Base-by-base conservation (phyloP, 2,888 invertebrate species). In the Chelonus formosanus region DNA sequence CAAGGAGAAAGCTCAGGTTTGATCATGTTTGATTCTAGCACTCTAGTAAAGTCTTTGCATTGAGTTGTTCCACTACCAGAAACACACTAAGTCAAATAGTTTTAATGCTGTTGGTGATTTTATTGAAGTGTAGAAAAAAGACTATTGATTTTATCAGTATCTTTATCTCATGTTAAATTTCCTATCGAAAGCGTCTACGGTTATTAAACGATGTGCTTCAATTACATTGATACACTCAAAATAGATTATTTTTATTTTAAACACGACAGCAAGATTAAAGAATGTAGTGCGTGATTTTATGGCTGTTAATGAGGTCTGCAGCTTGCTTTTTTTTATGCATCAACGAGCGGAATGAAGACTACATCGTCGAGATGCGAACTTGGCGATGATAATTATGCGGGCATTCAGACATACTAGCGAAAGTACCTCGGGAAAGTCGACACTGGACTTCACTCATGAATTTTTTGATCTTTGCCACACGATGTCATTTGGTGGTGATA, bases 1-100 rank as follows among this genome's bases (percentile, higher is more conserved):
- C 78, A 63, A 76, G 57, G 82, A 80, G 83, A 83, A 82, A 83
- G 82, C 78, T 72, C 64, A 50, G 36, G 40, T 62, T 61, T 61
- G 66, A 56, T 65, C 57, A 67, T 63, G 61, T 61, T 61, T 59
- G 43, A 55, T 36, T 54, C 45, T 48, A 34, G n/a, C 47, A 53
- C 52, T 52, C 52, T 32, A 52, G 44, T 34, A 44, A 43, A 40
- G 52, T 43, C 34, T 61, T 52, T 52, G n/a, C 40, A 52, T 53
- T 53, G 32, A 8, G 20, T 32, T 60, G 32, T 31, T 52, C 48
- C 20, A 50, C 60, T 36, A 60, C 20, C 0, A 60, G 44, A 5
- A 32, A 52, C 6, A 34, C 34, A 52, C 31, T 6, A 32, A 52
- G 32, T 52, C 34, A 34, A 32, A 8, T 52, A 6, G 31, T 32